phyloP scores from a whole-genome alignment of 2,797 vertebrate genomes.

The Heliangelus exortis region DNA sequence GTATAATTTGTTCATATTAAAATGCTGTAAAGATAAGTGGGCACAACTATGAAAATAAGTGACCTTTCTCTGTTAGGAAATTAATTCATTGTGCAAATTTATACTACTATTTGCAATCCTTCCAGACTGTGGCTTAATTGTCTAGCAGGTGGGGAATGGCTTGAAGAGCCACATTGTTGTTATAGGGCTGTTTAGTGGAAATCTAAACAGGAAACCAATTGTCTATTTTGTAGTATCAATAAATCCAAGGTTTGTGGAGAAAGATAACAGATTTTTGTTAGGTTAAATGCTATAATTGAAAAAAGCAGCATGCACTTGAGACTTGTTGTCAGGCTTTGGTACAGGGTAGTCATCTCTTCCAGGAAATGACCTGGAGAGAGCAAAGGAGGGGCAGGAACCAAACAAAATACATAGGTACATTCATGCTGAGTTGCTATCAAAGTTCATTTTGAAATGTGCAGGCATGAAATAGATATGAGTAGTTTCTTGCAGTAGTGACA shows the following conservation, averaged over 20 bases:
- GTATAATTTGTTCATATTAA: background rate
- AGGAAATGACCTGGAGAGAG: background rate
- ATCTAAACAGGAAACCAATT: background rate
- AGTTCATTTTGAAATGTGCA: background rate
- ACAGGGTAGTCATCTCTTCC: background rate
- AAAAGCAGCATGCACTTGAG: background rate
- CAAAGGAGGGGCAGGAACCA: fast-evolving
- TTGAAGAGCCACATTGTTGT: background rate
- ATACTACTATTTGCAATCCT: background rate
- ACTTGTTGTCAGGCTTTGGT: background rate
- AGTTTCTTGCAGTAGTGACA: background rate
- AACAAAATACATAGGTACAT: background rate
- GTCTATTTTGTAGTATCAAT: background rate
- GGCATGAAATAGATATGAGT: background rate
- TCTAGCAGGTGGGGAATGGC: background rate
- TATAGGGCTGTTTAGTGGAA: background rate
- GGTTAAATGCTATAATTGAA: background rate
- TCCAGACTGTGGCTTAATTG: background rate
- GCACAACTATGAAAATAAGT: background rate
- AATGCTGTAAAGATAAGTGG: background rate
- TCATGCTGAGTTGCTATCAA: background rate
- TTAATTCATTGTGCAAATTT: background rate
- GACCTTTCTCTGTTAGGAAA: background rate
- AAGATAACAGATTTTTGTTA: background rate
- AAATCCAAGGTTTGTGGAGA: background rate